Base-by-base conservation (phyloP, 2,797 vertebrate species). In the Adelosebastes latens region DNA sequence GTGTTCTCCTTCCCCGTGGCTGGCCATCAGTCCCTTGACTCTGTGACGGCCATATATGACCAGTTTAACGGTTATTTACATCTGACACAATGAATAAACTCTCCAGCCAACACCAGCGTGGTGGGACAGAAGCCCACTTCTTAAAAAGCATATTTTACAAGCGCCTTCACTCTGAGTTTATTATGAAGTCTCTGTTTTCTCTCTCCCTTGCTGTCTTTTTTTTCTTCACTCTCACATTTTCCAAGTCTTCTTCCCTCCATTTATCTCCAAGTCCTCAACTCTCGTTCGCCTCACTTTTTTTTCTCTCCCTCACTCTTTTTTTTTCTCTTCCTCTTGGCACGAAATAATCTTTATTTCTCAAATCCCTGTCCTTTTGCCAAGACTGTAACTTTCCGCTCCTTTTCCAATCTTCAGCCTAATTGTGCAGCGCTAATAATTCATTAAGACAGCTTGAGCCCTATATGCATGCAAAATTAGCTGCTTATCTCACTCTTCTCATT, bases 61-160 rank as follows among this genome's bases (percentile, higher is more conserved):
- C 64, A 31, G 22, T 61, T 59, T 63, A 77, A 81, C 34, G 67
- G 68, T 81, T 73, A 61, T 86, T 90, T 81, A 62, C 73, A 80
- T 79, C 62, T 69, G 66, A 77, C 61, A 75, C 77, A 81, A 18
- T 87, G 75, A 75, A 85, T 84, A 55, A 88, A 80, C 22, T 24
- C 53, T 64, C n/a, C 29, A 70, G 88, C 88, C 91, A 94, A 86
- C 60, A 87, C 72, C 88, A 93, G 91, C 85, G 75, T 29, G n/a
- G 36, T 82, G 76, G 83, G 84, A 93, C 80, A 59, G 63, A 61
- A 75, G 36, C 81, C 79, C 52, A 79, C 73, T 86, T 82, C 79
- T 88, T 84, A 88, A 91, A 90, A 83, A 79, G 64, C 59, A n/a
- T 10, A 84, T 82, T 93, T 93, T 90, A 92, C 9, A 58, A 92